Evolutionary conservation across 2,113 vertebrate genomes (phyloP).

Genomic region (Embiotoca jacksoni): DNA sequence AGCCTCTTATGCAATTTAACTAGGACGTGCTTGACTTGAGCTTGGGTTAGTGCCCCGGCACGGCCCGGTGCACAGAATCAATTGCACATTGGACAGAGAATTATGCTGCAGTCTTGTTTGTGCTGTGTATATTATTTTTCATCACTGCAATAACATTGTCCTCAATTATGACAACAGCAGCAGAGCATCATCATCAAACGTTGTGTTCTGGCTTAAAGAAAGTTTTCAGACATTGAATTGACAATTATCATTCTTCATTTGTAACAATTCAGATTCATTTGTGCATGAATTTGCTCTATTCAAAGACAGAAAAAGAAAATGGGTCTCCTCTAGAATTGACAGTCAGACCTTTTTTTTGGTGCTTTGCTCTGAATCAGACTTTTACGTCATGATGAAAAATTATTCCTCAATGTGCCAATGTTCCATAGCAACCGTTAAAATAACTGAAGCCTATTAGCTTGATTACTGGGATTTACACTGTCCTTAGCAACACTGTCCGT

Average conservation of each 20-base stretch:
- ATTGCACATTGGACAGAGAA: constrained; percentile 61
- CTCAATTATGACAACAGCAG: constrained; percentile 39
- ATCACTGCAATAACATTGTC: constrained; percentile 32
- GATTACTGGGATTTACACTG: neutral
- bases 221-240: neutral
- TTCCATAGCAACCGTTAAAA: neutral
- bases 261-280: neutral
- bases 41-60: constrained; percentile 53
- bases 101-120: constrained; percentile 53
- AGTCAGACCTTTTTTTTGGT: neutral
- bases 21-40: constrained; percentile 73
- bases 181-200: neutral
- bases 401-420: constrained; percentile 2
- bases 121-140: constrained; percentile 41
- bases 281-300: neutral
- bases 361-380: neutral
- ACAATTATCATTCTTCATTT: constrained; percentile 3
- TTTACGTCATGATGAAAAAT: neutral
- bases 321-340: neutral
- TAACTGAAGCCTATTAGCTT: neutral
- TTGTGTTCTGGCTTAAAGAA: neutral
- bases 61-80: constrained; percentile 67
- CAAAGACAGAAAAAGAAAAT: neutral
- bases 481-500: neutral
- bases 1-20: constrained; percentile 79